Conservation (phyloP, 2,888 invertebrate species). For the Spodoptera littoralis region DNA sequence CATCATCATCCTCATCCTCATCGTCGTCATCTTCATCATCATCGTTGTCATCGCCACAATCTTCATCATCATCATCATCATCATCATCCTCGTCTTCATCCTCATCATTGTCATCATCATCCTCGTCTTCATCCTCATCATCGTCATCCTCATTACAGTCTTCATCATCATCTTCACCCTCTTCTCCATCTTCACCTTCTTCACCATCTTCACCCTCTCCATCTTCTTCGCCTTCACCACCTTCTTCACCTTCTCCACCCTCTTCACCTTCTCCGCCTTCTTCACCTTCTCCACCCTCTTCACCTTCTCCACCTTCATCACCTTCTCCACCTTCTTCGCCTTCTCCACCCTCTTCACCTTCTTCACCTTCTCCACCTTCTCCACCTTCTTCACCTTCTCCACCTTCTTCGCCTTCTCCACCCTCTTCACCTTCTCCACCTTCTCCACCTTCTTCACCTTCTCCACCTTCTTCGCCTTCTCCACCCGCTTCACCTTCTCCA, state of each 20-base stretch:
- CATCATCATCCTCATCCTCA: no score
- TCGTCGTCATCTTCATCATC: no score
- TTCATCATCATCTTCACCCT: no score
- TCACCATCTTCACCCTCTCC: neutral
- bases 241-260: neutral
- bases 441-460: slow-evolving; percentile 35
- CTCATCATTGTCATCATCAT: no score
- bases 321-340: neutral
- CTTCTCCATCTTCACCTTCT: slow-evolving; percentile 31
- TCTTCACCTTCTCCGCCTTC: neutral
- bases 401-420: slow-evolving; percentile 11
- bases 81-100: no score
- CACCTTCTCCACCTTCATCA: neutral
- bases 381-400: slow-evolving; percentile 18
- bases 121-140: no score
- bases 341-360: slow-evolving; percentile 3
- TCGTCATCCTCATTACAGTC: no score
- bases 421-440: slow-evolving; percentile 23
- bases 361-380: no score
- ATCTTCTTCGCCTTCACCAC: neutral
- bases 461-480: slow-evolving; percentile 15
- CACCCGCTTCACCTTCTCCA: neutral
- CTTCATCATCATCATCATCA: no score
- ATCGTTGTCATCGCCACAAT: no score
- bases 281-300: neutral